Conservation (phyloP, 2,113 vertebrate species). For the Leucopsar rothschildi region DNA sequence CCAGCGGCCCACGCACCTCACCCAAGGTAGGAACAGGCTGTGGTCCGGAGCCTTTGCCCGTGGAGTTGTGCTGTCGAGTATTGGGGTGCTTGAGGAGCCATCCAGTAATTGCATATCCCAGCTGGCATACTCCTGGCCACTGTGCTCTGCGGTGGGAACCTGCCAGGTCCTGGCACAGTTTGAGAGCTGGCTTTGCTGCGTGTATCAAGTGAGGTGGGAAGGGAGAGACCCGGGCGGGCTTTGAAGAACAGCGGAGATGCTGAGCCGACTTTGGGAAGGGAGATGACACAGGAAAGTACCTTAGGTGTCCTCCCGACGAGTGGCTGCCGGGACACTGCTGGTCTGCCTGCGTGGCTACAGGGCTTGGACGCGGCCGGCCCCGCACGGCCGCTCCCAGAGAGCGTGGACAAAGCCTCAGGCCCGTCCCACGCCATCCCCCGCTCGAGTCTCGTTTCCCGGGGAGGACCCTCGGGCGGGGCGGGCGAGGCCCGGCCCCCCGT, state of each 20-base stretch:
- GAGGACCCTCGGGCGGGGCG: not conserved
- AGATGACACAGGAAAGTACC: not conserved
- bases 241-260: not conserved
- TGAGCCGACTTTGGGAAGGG: not conserved
- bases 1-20: constrained; percentile 80
- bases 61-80: accelerated
- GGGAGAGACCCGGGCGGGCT: not conserved
- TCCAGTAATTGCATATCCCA: not conserved
- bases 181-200: not conserved
- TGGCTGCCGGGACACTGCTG: not conserved
- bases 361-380: not conserved
- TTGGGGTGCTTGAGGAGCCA: not conserved
- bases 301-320: not conserved
- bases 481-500: not conserved
- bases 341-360: not conserved
- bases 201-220: not conserved
- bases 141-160: not conserved
- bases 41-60: accelerated
- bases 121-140: not conserved
- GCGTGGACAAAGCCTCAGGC: not conserved
- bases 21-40: constrained; percentile 80
- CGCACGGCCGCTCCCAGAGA: not conserved
- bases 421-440: not conserved
- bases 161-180: not conserved
- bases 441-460: not conserved